Percentiles rank a stretch among this genome's conserved stretches.
These are phyloP conservation scores for Ctenoplectra terminalis DNA, from an alignment of 1,140 invertebrate species.

Conservation along the genomic window DNA sequence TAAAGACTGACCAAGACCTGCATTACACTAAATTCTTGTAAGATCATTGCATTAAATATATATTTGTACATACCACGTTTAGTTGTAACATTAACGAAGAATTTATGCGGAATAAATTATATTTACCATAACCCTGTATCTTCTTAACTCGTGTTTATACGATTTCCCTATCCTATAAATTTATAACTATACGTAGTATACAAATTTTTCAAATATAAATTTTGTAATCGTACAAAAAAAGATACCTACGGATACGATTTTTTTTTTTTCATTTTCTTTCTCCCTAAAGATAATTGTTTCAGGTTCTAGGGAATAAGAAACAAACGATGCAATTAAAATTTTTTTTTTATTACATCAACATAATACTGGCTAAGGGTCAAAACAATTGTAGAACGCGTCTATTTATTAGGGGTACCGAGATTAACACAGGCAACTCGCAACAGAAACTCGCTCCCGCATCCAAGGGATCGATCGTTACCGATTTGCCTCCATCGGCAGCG, in stretches of 20 bases:
- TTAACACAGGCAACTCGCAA: constrained; percentile 47
- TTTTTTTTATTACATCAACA: constrained; percentile 79
- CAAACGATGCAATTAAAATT: constrained; percentile 61
- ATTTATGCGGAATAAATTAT: constrained; percentile 81
- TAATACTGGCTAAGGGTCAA: constrained; percentile 79
- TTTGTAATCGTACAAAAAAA: too few relatives aligned
- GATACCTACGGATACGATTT: too few relatives aligned
- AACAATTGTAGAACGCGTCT: constrained; percentile 77
- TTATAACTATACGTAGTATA: too few relatives aligned
- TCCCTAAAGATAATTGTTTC: too few relatives aligned
- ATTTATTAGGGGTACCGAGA: constrained; percentile 67
- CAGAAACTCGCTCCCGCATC: constrained; percentile 6
- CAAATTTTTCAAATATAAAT: too few relatives aligned
- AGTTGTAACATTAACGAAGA: constrained; percentile 75
- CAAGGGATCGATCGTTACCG: neutral
- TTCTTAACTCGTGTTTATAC: neutral
- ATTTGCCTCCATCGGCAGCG: neutral
- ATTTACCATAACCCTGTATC: constrained; percentile 71
- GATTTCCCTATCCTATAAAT: neutral
- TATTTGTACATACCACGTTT: constrained; percentile 81
- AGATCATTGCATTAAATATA: constrained; percentile 78
- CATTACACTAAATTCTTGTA: constrained; percentile 80
- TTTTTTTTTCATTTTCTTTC: too few relatives aligned
- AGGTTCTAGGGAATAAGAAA: neutral
- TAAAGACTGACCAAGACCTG: constrained; percentile 82